Percentiles rank a stretch among this genome's conserved stretches.
Evolutionary conservation across 2,888 invertebrate genomes (phyloP).

Genomic region (Itoplectis maculator): DNA sequence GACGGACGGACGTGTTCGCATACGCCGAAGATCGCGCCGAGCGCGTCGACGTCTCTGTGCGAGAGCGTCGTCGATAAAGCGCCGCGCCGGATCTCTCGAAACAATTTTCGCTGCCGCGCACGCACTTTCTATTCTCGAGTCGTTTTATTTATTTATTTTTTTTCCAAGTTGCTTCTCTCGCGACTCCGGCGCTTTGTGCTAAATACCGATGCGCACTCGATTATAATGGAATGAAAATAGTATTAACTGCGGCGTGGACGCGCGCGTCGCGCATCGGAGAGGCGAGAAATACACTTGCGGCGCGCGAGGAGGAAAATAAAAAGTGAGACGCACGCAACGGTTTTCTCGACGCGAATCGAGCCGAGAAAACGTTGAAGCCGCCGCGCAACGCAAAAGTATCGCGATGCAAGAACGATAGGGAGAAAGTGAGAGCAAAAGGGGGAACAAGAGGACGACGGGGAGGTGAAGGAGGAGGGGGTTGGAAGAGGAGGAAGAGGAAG

Average conservation of each 20-base stretch:
- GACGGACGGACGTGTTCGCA: conserved; percentile 37
- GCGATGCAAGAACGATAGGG: conserved; percentile 54
- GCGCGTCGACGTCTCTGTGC: conserved; percentile 49
- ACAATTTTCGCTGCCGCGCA: conserved; percentile 62
- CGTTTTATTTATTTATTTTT: too few species aligned
- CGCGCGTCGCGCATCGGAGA: background rate
- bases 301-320: conserved; percentile 36
- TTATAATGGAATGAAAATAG: conserved; percentile 61
- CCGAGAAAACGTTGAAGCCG: conserved; percentile 31
- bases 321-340: background rate
- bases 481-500: conserved; percentile 49
- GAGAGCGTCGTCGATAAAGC: conserved; percentile 49
- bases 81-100: conserved; percentile 48
- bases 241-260: background rate
- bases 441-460: conserved; percentile 34
- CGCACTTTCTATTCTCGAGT: conserved; percentile 29
- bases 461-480: conserved; percentile 42
- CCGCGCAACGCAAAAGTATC: conserved; percentile 50
- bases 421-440: conserved; percentile 42
- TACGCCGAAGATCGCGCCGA: conserved; percentile 31
- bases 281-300: conserved; percentile 50
- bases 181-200: conserved; percentile 8
- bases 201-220: conserved; percentile 57
- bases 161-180: too few species aligned
- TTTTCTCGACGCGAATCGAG: background rate